Conservation (phyloP, 2,888 invertebrate genomes). For the Ichneumon xanthorius region DNA sequence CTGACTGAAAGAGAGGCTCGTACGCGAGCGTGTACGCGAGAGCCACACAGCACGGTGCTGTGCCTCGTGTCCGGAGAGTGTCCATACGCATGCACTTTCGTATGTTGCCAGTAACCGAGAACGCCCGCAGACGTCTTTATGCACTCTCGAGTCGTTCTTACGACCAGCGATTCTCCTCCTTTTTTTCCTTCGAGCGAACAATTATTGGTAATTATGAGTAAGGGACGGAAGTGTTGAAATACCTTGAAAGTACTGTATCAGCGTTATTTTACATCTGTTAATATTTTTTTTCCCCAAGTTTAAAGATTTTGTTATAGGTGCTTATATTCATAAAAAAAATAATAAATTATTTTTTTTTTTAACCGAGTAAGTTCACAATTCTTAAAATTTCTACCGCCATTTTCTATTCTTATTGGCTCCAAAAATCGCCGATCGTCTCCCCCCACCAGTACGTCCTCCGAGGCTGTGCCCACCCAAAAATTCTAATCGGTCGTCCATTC, state of each 20-base stretch:
- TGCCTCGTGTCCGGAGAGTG: constrained; percentile 2
- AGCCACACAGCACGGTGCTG: constrained; percentile 21
- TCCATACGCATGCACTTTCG: constrained; percentile 36
- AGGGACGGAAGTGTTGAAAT: not conserved
- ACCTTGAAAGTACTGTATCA: not conserved
- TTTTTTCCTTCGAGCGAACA: not conserved
- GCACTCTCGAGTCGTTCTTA: not conserved
- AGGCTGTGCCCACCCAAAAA: constrained; percentile 64
- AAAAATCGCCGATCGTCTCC: constrained; percentile 16
- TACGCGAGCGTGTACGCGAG: constrained; percentile 22
- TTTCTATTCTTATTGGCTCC: constrained; percentile 13
- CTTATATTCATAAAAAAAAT: not conserved
- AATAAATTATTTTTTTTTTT: not conserved
- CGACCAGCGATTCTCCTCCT: not conserved
- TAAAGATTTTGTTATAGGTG: not conserved
- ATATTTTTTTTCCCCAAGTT: not conserved
- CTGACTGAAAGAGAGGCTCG: constrained; percentile 63
- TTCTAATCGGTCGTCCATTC: constrained; percentile 64
- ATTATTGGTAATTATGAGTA: constrained; percentile 1
- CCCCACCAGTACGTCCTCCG: constrained; percentile 24
- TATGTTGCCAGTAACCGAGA: constrained; percentile 18
- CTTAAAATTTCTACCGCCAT: constrained; percentile 38
- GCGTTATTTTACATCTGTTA: not conserved
- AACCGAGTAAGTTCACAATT: not conserved
- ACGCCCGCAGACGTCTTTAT: constrained; percentile 30